phyloP scores from a whole-genome alignment of 2,797 vertebrate species.

The Sebastes nivosus region DNA sequence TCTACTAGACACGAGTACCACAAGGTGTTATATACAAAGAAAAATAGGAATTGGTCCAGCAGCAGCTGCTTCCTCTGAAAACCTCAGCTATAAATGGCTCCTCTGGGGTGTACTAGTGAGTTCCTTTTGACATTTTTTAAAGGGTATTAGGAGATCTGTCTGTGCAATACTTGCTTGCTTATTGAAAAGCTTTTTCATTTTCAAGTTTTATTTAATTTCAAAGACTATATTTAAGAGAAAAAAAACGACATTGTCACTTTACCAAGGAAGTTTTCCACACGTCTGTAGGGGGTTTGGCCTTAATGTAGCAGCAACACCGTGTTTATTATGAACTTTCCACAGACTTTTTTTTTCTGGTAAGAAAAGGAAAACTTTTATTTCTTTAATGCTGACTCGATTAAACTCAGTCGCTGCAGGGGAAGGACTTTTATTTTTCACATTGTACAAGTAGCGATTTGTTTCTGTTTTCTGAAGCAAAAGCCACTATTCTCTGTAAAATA shows the following conservation, averaged over 20 bases:
- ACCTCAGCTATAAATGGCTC: slow-evolving; percentile 56
- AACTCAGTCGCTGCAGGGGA: slow-evolving; percentile 88
- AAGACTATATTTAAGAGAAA: slow-evolving; percentile 56
- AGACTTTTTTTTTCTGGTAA: slow-evolving; percentile 85
- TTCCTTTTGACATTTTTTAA: slow-evolving; percentile 71
- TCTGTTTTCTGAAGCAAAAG: slow-evolving; percentile 94
- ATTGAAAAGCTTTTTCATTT: slow-evolving; percentile 81
- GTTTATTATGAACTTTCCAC: slow-evolving; percentile 86
- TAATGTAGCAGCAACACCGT: slow-evolving; percentile 96
- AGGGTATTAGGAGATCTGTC: slow-evolving; percentile 85
- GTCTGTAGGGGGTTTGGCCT: slow-evolving; percentile 89
- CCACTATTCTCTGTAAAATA: slow-evolving; percentile 86
- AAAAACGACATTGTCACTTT: slow-evolving; percentile 92
- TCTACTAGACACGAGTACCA: background rate
- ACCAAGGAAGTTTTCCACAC: slow-evolving; percentile 87
- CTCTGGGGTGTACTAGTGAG: slow-evolving; percentile 77
- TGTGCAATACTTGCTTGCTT: slow-evolving; percentile 92
- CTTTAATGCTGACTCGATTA: slow-evolving; percentile 87
- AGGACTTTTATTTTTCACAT: slow-evolving; percentile 85
- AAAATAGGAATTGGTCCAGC: slow-evolving; percentile 4
- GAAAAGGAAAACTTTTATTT: slow-evolving; percentile 76
- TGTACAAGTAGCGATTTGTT: slow-evolving; percentile 91
- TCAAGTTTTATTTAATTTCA: slow-evolving; percentile 75
- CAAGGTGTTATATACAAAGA: slow-evolving; percentile 4
- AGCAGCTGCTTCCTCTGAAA: slow-evolving; percentile 55